phyloP scores from a whole-genome alignment of 2,113 vertebrate species.

The Gasterosteus nipponicus region DNA sequence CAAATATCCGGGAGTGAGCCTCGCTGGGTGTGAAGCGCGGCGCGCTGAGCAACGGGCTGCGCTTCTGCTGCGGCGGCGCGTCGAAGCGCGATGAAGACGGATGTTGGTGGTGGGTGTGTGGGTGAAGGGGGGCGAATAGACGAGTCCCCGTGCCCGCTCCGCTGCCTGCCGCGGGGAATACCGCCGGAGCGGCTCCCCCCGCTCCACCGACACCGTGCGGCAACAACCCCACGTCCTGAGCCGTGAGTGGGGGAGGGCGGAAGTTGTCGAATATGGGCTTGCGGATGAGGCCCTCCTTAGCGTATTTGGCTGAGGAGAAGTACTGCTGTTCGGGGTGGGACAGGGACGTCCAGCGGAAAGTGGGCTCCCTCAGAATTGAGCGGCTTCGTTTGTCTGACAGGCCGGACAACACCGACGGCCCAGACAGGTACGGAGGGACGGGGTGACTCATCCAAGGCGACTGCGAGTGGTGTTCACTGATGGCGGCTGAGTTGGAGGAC shows the following conservation, averaged over 20 bases:
- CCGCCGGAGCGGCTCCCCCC: constrained; percentile 72
- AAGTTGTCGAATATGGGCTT: constrained; percentile 99
- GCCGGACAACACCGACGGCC: constrained; percentile 82
- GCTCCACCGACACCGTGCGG: constrained; percentile 77
- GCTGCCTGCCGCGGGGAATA: constrained; percentile 79
- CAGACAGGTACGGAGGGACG: constrained; percentile 87
- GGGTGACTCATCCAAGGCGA: constrained; percentile 94
- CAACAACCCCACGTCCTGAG: constrained; percentile 92
- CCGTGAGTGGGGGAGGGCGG: constrained; percentile 93
- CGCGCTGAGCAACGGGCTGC: constrained; percentile 91
- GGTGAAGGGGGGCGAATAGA: constrained; percentile 87
- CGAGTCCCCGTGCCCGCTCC: constrained; percentile 82
- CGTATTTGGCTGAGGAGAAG: constrained; percentile 98
- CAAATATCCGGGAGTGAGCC: constrained; percentile 96
- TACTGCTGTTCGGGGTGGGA: constrained; percentile 91
- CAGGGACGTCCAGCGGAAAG: constrained; percentile 94
- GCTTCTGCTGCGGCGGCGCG: constrained; percentile 88
- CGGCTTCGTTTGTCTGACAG: constrained; percentile 90
- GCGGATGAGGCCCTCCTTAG: constrained; percentile 98
- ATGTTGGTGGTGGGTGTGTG: constrained; percentile 79
- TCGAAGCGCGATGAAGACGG: constrained; percentile 86
- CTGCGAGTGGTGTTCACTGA: constrained; percentile 85
- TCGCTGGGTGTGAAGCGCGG: constrained; percentile 96
- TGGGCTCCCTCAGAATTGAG: constrained; percentile 94
- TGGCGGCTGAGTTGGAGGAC: constrained; percentile 79